Evolutionary conservation across 2,888 invertebrate species (phyloP).

Genomic region (Urechis unicinctus): DNA sequence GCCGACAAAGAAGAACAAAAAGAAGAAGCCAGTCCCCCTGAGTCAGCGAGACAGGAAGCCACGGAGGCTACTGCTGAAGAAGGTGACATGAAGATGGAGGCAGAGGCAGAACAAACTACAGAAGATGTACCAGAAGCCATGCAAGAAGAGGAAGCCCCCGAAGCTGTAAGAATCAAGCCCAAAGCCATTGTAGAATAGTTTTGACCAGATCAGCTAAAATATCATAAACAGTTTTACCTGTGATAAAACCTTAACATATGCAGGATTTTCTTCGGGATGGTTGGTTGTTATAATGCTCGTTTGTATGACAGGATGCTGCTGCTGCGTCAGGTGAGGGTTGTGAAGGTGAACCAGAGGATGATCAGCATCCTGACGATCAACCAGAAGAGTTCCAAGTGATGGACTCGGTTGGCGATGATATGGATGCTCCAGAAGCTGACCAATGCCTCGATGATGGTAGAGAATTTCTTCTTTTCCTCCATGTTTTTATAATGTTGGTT

Average conservation of each 20-base stretch:
- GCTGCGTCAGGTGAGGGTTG: too few relatives aligned
- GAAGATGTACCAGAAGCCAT: conserved; percentile 12
- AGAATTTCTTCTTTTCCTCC: too few relatives aligned
- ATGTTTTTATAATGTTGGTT: too few relatives aligned
- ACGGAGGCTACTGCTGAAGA: neutral
- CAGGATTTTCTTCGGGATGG: too few relatives aligned
- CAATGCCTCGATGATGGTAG: too few relatives aligned
- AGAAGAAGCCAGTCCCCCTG: neutral
- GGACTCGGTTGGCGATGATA: conserved; percentile 8
- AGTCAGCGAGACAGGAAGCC: neutral
- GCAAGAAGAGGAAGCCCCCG: conserved; percentile 10
- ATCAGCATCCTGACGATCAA: conserved; percentile 13
- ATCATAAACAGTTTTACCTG: too few relatives aligned
- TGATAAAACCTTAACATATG: too few relatives aligned
- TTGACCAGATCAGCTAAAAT: too few relatives aligned
- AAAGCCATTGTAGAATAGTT: too few relatives aligned
- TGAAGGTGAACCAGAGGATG: neutral
- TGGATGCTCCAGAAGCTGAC: neutral
- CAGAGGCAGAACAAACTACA: neutral
- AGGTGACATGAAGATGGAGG: neutral
- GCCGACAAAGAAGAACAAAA: neutral
- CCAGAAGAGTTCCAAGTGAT: conserved; percentile 24
- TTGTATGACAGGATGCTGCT: too few relatives aligned
- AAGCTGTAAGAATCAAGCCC: too few relatives aligned
- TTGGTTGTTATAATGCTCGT: too few relatives aligned